Percentiles rank a stretch among this genome's conserved stretches.
phyloP scores from a whole-genome alignment of 2,113 vertebrate genomes.

The Varanus salvator region DNA sequence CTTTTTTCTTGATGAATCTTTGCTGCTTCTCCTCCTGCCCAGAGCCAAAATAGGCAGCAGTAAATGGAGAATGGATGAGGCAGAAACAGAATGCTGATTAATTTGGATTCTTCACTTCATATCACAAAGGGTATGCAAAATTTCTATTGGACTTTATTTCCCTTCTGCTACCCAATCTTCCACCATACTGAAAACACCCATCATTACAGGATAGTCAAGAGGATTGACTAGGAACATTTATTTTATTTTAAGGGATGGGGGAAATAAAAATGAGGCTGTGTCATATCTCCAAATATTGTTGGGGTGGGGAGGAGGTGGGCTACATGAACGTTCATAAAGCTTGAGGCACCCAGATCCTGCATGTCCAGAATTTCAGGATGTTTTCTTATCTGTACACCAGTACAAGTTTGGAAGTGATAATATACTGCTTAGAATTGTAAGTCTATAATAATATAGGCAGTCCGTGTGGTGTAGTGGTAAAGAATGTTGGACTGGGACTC shows the following conservation, averaged over 20 bases:
- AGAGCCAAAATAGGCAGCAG: background rate
- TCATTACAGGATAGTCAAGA: background rate
- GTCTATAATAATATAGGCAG: background rate
- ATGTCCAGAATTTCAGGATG: background rate
- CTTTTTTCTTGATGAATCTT: background rate
- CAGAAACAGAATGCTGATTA: background rate
- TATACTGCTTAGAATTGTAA: background rate
- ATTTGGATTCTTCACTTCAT: background rate
- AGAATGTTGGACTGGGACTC: too few relatives aligned
- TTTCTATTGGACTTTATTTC: background rate
- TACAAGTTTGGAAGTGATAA: background rate
- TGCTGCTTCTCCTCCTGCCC: background rate
- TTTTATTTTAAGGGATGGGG: too few relatives aligned
- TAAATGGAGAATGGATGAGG: background rate
- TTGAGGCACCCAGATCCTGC: background rate
- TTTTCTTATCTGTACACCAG: background rate
- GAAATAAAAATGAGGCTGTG: background rate
- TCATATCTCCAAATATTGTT: too few relatives aligned
- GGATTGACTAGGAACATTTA: background rate
- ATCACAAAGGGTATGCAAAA: background rate
- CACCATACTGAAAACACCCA: background rate
- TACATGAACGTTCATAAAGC: background rate
- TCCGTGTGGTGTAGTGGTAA: too few relatives aligned
- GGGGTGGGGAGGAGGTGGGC: too few relatives aligned
- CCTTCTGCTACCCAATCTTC: background rate